Evolutionary conservation across 2,888 invertebrate genomes (phyloP), one percentile per base, ranked within the genome.

Genomic region (Machimus atricapillus): DNA sequence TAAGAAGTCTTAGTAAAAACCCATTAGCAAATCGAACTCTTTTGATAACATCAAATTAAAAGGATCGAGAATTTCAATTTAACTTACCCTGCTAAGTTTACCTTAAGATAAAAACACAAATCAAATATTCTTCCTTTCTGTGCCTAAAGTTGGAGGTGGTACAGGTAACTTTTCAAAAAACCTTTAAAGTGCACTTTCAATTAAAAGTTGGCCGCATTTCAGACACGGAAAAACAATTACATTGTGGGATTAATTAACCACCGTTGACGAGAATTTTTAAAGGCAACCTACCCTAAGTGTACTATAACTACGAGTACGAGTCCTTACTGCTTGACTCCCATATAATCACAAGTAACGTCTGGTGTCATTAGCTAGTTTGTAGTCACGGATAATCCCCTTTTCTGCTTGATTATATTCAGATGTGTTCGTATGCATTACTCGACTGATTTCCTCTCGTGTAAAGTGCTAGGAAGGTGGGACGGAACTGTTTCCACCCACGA

Each of bases 301-400:
- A 31, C n/a, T 19, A 34, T 19, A 19, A 34, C 43, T 8, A 37
- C 19, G 6, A 78, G 31, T 8, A 37, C 40, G n/a, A 78, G 56
- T n/a, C 34, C n/a, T 37, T 9, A 37, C 23, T 58, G 46, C 14
- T 40, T 23, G 40, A 73, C 73, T 66, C 82, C 58, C 82, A 66
- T 23, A 82, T 23, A 82, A 85, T 40, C 74, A 74, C 31, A 23
- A 85, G 85, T 85, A 86, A 86, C 77, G 86, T 77, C 76, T 86
- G 77, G 77, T 86, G 56, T 76, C 86, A 86, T 86, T 86, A 86
- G 86, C 86, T 77, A 77, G 86, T 86, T 86, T 86, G 86, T 86
- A 77, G 56, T 56, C 77, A 76, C 77, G 86, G 86, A 86, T 86
- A 86, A 86, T 86, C 86, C 86, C 56, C 86, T 77, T 74, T 86